Evolutionary conservation across 2,113 vertebrate genomes (phyloP).

Genomic region (Pholis gunnellus): DNA sequence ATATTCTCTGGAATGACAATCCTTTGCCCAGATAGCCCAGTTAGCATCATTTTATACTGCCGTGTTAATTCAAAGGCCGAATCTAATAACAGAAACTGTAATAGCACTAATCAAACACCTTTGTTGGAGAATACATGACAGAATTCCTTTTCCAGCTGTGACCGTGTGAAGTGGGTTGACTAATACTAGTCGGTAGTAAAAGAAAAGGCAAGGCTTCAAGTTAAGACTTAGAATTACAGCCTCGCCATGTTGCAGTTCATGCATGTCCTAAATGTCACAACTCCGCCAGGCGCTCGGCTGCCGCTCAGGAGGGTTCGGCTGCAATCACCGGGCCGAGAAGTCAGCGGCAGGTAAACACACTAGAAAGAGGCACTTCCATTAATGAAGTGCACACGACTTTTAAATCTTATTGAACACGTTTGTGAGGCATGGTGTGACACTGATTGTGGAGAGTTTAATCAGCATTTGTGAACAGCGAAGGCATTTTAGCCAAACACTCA

Average conservation of each 20-base stretch:
- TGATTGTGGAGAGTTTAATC: neutral
- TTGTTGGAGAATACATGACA: too few relatives aligned
- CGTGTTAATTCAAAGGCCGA: too few relatives aligned
- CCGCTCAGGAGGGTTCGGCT: neutral
- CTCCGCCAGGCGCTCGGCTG: neutral
- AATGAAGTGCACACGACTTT: slow-evolving; percentile 29
- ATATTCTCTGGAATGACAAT: neutral
- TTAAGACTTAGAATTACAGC: neutral
- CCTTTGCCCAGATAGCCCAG: neutral
- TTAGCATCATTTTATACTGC: neutral
- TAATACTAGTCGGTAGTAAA: neutral
- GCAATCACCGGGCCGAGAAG: slow-evolving; percentile 2
- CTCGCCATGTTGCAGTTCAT: neutral
- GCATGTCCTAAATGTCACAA: neutral
- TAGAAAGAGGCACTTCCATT: slow-evolving; percentile 1
- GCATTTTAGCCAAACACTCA: neutral
- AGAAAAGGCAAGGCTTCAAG: neutral
- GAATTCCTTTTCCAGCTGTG: neutral
- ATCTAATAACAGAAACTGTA: neutral
- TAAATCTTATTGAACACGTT: neutral
- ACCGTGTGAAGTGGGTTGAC: neutral
- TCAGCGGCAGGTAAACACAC: neutral
- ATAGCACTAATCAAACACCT: neutral
- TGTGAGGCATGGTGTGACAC: slow-evolving; percentile 4
- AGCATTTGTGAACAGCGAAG: neutral